Evolutionary conservation across 1,140 invertebrate species (phyloP).

Genomic region (Tetramorium alpestre): DNA sequence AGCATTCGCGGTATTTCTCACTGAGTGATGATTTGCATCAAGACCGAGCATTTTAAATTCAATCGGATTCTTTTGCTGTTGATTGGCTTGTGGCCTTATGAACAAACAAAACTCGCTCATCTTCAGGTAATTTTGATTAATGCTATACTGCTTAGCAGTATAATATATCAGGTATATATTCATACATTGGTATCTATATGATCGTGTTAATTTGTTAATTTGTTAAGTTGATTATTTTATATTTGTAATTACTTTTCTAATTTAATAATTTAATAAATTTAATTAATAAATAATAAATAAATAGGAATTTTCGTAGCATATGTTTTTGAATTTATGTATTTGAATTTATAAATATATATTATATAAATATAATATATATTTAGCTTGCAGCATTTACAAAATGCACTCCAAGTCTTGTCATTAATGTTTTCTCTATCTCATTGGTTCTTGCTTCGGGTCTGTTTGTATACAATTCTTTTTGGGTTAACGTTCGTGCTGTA

Average conservation of each 20-base stretch:
- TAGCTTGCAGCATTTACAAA: not conserved
- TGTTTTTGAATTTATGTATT: not conserved
- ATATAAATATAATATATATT: no score
- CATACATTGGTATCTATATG: not conserved
- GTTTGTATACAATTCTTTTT: not conserved
- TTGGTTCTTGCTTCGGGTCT: not conserved
- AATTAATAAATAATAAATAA: no score
- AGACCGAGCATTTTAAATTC: not conserved
- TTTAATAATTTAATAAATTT: not conserved
- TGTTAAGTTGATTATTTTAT: not conserved
- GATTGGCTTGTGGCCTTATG: constrained; percentile 6
- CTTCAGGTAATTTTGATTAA: not conserved
- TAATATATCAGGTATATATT: not conserved
- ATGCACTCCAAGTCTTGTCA: not conserved
- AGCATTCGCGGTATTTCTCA: not conserved
- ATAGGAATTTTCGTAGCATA: not conserved
- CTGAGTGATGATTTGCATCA: not conserved
- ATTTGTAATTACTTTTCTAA: not conserved
- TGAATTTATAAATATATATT: no score
- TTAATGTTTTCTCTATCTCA: not conserved
- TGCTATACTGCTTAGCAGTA: not conserved
- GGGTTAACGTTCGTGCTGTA: not conserved
- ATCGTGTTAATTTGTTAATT: no score
- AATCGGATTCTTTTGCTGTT: not conserved
- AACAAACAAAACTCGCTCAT: not conserved